phyloP scores from a whole-genome alignment of 2,888 invertebrate genomes.

The Scaptomyza cyrtandrae region DNA sequence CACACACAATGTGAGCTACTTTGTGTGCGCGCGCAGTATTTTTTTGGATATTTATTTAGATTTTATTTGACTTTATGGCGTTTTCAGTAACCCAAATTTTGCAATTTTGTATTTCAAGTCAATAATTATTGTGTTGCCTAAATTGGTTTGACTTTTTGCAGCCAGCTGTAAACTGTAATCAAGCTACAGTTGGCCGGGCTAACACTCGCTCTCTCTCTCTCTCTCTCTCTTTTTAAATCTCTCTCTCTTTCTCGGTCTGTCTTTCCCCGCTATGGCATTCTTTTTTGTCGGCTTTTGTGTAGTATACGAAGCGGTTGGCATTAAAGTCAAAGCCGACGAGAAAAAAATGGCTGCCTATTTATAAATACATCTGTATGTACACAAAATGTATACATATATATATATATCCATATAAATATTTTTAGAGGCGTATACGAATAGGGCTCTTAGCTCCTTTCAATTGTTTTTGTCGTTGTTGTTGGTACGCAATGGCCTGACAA shows the following conservation, averaged over 20 bases:
- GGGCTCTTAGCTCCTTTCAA: conserved; percentile 11
- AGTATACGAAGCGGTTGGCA: conserved; percentile 65
- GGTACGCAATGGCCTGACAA: conserved; percentile 59
- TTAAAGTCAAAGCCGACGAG: conserved; percentile 65
- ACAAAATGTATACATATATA: conserved; percentile 1
- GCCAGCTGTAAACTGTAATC: conserved; percentile 44
- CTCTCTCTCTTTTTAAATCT: neutral
- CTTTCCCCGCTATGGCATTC: neutral
- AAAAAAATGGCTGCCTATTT: conserved; percentile 72
- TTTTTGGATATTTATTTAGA: neutral
- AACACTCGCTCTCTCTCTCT: conserved; percentile 4
- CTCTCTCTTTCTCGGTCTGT: conserved; percentile 5
- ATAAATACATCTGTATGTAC: conserved; percentile 53
- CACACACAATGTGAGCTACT: conserved; percentile 22
- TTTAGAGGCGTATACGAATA: neutral
- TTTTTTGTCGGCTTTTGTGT: conserved; percentile 56
- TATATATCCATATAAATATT: neutral
- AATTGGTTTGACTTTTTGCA: conserved; percentile 61
- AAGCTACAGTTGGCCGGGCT: conserved; percentile 51
- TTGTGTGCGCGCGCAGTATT: conserved; percentile 44
- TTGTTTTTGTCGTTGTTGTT: conserved; percentile 35
- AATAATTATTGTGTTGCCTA: conserved; percentile 67
- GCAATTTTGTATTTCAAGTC: conserved; percentile 34
- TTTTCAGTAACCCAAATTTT: conserved; percentile 29
- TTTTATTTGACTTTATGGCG: conserved; percentile 3